Evolutionary conservation across 2,797 vertebrate species (phyloP).

Genomic region (Philypnodon macrostomus): DNA sequence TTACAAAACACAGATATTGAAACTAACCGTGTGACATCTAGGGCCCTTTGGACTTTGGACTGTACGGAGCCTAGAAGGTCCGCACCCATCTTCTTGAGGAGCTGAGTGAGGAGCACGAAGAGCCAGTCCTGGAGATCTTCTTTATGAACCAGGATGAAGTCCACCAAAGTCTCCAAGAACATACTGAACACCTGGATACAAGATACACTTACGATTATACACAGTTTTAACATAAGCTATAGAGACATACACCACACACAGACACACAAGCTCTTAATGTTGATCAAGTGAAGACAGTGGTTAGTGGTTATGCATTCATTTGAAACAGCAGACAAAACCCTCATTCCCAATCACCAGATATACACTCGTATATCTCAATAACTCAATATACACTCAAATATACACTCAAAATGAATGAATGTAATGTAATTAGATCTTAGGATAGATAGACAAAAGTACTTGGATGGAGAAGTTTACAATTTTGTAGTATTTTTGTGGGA

Average conservation of each 20-base stretch:
- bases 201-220: background rate
- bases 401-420: no score
- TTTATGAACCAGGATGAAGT: slow-evolving; percentile 93
- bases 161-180: slow-evolving; percentile 97
- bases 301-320: slow-evolving; percentile 49
- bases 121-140: slow-evolving; percentile 97
- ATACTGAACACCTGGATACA: slow-evolving; percentile 91
- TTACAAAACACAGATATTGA: background rate
- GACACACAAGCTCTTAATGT: slow-evolving; percentile 1
- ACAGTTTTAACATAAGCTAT: no score
- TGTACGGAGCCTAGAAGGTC: slow-evolving; percentile 96
- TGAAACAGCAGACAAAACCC: slow-evolving; percentile 14
- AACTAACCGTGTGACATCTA: slow-evolving; percentile 90
- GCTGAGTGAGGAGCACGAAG: slow-evolving; percentile 91
- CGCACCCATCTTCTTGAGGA: slow-evolving; percentile 97
- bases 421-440: background rate
- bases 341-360: slow-evolving; percentile 31
- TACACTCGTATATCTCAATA: background rate
- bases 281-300: slow-evolving; percentile 24
- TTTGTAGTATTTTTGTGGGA: no score
- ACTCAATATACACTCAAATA: no score
- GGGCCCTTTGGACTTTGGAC: slow-evolving; percentile 95
- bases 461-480: no score
- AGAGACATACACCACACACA: background rate
- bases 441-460: no score